Evolutionary conservation across 2,888 invertebrate species (phyloP).

Genomic region (Amiota communis): DNA sequence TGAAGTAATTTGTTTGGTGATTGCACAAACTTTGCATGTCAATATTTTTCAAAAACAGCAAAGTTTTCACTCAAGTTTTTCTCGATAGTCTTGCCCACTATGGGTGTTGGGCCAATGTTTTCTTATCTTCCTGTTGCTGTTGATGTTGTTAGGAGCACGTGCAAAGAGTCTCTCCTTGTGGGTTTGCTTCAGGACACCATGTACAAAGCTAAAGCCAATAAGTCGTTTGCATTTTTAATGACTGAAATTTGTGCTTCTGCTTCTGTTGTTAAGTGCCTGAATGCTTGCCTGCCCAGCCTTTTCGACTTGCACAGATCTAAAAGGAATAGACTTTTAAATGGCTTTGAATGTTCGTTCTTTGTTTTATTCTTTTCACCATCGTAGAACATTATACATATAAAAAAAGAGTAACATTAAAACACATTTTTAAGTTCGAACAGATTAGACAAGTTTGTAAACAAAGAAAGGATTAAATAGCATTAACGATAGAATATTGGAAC

Average conservation of each 20-base stretch:
- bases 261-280: constrained; percentile 42
- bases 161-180: not conserved
- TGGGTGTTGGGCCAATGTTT: too few relatives aligned
- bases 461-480: too few relatives aligned
- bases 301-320: constrained; percentile 5
- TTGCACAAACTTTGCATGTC: constrained; percentile 66
- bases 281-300: too few relatives aligned
- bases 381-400: too few relatives aligned
- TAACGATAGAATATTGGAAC: too few relatives aligned
- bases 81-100: not conserved
- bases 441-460: too few relatives aligned
- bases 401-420: too few relatives aligned
- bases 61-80: constrained; percentile 29
- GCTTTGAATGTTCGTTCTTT: constrained; percentile 25
- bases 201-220: constrained; percentile 41
- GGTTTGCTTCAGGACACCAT: not conserved
- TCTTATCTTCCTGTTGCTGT: not conserved
- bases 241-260: constrained; percentile 45
- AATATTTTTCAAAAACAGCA: constrained; percentile 56
- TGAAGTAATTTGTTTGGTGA: constrained; percentile 65
- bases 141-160: not conserved
- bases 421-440: too few relatives aligned
- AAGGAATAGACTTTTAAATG: constrained; percentile 26
- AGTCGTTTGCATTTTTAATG: constrained; percentile 54
- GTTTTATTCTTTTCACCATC: too few relatives aligned